Percentiles rank a stretch among this genome's conserved stretches.
phyloP scores from a whole-genome alignment of 2,888 invertebrate genomes.

The Scrobipalpa costella region DNA sequence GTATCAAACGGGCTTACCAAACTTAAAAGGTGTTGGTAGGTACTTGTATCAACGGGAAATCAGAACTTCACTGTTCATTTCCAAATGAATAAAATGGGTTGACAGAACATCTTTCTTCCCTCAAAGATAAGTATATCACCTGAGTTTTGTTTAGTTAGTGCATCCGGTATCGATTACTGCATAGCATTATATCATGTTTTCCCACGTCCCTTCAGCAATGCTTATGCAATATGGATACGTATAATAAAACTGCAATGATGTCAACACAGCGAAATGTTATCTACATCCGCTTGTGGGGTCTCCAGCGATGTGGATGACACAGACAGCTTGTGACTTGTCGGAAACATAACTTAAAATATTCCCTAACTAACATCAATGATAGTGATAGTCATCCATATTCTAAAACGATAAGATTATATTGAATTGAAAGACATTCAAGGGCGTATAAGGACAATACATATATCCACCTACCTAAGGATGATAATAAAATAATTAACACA shows the following conservation, averaged over 20 bases:
- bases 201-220: neutral
- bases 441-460: conserved; percentile 2
- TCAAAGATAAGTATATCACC: too few species aligned
- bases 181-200: neutral
- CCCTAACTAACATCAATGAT: conserved; percentile 7
- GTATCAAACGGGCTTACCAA: conserved; percentile 10
- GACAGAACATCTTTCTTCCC: too few species aligned
- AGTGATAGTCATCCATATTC: neutral
- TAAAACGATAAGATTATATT: conserved; percentile 20
- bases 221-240: neutral
- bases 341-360: conserved; percentile 11
- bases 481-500: neutral
- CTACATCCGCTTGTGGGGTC: conserved; percentile 66
- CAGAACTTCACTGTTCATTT: neutral
- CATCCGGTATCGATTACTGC: neutral
- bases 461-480: neutral
- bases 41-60: conserved; percentile 5
- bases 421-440: conserved; percentile 8
- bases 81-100: neutral
- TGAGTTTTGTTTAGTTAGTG: too few species aligned
- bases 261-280: conserved; percentile 64
- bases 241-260: conserved; percentile 14
- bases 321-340: conserved; percentile 30
- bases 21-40: conserved; percentile 15
- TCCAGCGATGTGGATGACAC: conserved; percentile 42